Evolutionary conservation across 1,140 invertebrate species (phyloP), one percentile per base, ranked within the genome.

Genomic region (Pseudomyrmex dendroicus): DNA sequence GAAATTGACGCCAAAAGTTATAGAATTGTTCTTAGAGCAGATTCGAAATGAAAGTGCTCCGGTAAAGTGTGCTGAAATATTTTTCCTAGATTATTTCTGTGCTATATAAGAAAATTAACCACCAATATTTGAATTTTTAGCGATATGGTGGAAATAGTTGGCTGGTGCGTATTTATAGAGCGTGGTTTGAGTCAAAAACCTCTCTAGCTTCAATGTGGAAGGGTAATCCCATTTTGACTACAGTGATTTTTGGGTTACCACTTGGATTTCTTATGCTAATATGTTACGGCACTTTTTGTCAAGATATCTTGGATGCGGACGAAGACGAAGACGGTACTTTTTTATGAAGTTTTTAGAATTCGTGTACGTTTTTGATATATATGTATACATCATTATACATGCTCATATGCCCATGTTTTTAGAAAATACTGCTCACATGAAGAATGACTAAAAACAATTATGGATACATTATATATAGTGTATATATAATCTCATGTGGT

Each of bases 191-290:
- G 93, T 95, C 96, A 2, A 96, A 95, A 90, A 96, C 96, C 50
- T 96, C 96, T 2, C 92, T 98, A 25, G 93, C 94, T 44, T 96
- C 97, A 67, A 98, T 99, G 98, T 99, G 98, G 98, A 95, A 95
- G 86, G 98, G 98, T 20, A 98, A 99, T 95, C 98, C 98, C 3
- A 96, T 98, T 52, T 93, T 99, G 62, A 98, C 98, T 8, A 95
- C 97, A 22, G 96, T 99, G 7, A 95, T 99, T 8, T 98, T 98
- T 94, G 98, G 98, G 10, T 95, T 99, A 56, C 98, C 98, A 10
- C 93, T 98, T 50, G 97, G 98, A 15, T 99, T 99, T 92, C 95
- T 99, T 9, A 97, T 97, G n/a, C 96, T 99, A 1, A 99, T 99
- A 90, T 96, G 97, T 91, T 99, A 99, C 91, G 98, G 98, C 2